These are phyloP conservation scores for Percina caprodes DNA, from an alignment of 2,113 vertebrate species.

Conservation along the genomic window DNA sequence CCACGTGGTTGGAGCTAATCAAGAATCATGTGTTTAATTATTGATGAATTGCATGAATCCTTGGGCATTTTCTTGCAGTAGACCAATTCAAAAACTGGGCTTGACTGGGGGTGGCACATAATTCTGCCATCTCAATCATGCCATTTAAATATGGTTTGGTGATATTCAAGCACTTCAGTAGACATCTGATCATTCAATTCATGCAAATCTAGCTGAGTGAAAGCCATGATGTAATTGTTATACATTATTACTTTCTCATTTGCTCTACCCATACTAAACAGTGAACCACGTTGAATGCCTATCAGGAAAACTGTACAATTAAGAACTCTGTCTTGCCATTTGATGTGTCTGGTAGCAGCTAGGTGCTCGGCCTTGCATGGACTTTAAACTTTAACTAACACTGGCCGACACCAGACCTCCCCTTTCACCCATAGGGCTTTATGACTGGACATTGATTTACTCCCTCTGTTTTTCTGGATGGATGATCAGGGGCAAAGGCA, in stretches of 20 bases:
- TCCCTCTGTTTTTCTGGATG: slow-evolving; percentile 58
- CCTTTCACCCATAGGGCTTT: slow-evolving; percentile 38
- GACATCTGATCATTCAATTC: slow-evolving; percentile 28
- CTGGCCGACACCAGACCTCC: slow-evolving; percentile 8
- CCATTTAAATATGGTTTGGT: slow-evolving; percentile 22
- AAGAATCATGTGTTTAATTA: slow-evolving; percentile 18
- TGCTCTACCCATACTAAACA: neutral
- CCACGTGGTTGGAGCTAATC: slow-evolving; percentile 3
- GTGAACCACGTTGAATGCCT: neutral
- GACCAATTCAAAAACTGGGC: slow-evolving; percentile 12
- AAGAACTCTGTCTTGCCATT: neutral
- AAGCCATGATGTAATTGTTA: slow-evolving; percentile 20
- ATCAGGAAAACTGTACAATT: slow-evolving; percentile 1
- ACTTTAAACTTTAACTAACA: slow-evolving; percentile 22
- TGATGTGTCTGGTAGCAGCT: neutral
- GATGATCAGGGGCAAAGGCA: slow-evolving; percentile 49
- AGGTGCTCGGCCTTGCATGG: neutral
- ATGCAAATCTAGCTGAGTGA: slow-evolving; percentile 17
- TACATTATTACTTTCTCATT: neutral
- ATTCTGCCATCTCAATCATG: slow-evolving; percentile 9
- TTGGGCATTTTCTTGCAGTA: slow-evolving; percentile 3
- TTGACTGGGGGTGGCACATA: slow-evolving; percentile 22
- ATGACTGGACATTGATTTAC: slow-evolving; percentile 62
- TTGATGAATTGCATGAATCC: slow-evolving; percentile 16
- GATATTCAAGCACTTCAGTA: slow-evolving; percentile 24